Conservation (phyloP, 2,113 vertebrate genomes). For the Tychaedon coryphoeus region DNA sequence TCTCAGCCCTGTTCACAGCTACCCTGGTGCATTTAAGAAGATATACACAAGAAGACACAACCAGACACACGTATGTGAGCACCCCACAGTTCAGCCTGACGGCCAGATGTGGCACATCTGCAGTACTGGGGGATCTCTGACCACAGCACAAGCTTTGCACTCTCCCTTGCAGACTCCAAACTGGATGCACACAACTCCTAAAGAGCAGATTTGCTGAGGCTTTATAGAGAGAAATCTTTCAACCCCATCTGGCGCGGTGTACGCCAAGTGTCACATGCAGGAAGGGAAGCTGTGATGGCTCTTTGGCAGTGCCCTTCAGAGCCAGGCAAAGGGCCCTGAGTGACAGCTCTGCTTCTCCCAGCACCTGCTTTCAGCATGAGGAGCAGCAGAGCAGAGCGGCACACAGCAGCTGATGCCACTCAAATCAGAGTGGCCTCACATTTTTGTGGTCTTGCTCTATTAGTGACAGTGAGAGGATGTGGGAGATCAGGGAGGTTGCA, state of each 20-base stretch:
- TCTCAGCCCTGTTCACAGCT: background rate
- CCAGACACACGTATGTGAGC: background rate
- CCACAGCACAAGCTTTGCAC: background rate
- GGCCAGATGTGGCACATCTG: background rate
- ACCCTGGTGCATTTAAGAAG: background rate
- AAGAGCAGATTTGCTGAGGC: background rate
- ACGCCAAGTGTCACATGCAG: background rate
- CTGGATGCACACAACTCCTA: background rate
- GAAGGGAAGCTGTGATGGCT: background rate
- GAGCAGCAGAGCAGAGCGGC: background rate
- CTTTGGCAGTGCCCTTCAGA: background rate
- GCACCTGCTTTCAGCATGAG: accelerated
- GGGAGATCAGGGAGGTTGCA: background rate
- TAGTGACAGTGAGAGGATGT: background rate
- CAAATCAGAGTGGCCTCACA: background rate
- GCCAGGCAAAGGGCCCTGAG: background rate
- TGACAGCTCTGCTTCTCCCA: background rate
- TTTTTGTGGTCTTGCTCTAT: background rate
- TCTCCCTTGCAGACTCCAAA: background rate
- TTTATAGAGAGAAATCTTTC: background rate
- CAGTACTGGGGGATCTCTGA: background rate
- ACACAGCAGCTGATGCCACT: accelerated
- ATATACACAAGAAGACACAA: background rate
- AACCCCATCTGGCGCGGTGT: accelerated
- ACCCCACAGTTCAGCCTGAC: background rate